Evolutionary conservation across 2,888 invertebrate genomes (phyloP), one percentile per base, ranked within the genome.

Genomic region (Platycnemis pennipes): DNA sequence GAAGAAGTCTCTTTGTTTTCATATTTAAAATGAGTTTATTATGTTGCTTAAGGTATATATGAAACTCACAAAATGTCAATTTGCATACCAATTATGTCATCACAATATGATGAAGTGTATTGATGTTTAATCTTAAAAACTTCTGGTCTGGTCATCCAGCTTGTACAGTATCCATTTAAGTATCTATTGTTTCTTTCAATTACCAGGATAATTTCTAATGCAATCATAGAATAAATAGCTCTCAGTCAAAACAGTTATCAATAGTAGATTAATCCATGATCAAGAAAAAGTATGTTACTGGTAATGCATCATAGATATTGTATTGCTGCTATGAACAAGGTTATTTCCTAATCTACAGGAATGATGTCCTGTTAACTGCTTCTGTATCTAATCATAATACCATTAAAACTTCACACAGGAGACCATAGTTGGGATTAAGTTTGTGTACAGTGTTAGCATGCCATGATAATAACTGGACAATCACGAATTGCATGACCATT

Each of bases 301-400:
- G 63, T 91, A 91, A 91, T 91, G 63, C 63, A 13, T 91, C 63
- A 91, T 91, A 91, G 91, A 91, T 91, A 91, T 91, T 91, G 91
- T 91, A 91, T 63, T 91, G 69, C 56, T 91, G 91, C 91, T 91
- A 91, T 91, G 91, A 91, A 91, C 63, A 91, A 91, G 91, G 91
- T 91, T 91, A 69, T 44, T 91, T 91, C 91, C 44, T 91, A 91
- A 91, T 91, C 91, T 91, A 91, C 49, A 91, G 44, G 91, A 69
- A 69, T 91, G 91, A 44, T 69, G 63, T 63, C 91, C 91, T 91
- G 91, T 91, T 91, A 91, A 91, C 69, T 91, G 91, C 91, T 91
- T 91, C 91, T 91, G 69, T 91, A 89, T 37, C 89, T 56, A 77
- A 77, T 91, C 91, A 91, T 91, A 91, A 91, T 69, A 69, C 44